Percentiles rank a stretch among this genome's conserved stretches.
Conservation (phyloP, 2,113 vertebrate genomes). For the Orthochromis malagaraziensis region DNA sequence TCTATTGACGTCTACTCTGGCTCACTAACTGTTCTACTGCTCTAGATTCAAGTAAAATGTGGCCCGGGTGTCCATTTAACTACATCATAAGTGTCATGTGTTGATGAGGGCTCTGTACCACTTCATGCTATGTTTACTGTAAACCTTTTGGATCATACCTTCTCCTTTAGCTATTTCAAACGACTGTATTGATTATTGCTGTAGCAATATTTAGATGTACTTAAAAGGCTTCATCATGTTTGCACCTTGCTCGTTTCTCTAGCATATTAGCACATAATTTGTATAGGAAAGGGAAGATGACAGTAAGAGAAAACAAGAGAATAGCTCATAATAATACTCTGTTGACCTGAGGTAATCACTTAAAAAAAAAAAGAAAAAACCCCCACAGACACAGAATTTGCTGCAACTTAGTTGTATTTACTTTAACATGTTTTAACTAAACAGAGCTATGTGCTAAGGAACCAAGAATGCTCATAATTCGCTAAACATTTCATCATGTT, state of each 20-base stretch:
- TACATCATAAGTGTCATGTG: slow-evolving; percentile 4
- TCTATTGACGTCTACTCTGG: background rate
- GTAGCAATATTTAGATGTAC: background rate
- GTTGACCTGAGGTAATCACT: background rate
- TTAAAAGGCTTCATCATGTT: background rate
- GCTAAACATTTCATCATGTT: background rate
- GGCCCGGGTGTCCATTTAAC: background rate
- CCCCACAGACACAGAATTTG: background rate
- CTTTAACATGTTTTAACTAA: background rate
- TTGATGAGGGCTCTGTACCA: slow-evolving; percentile 30
- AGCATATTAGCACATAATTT: background rate
- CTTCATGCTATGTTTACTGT: slow-evolving; percentile 56
- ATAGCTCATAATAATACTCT: background rate
- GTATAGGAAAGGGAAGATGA: background rate
- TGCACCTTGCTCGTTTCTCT: background rate
- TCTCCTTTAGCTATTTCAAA: background rate
- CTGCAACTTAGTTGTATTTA: background rate
- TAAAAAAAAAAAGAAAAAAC: fast-evolving
- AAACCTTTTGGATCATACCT: slow-evolving; percentile 34
- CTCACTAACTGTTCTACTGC: background rate
- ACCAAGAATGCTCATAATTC: background rate
- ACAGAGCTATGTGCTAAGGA: background rate
- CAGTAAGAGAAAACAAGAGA: background rate
- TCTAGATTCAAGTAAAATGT: background rate
- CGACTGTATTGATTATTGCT: background rate